phyloP scores from a whole-genome alignment of 2,888 invertebrate species.

The Parapristionchus giblindavisi region DNA sequence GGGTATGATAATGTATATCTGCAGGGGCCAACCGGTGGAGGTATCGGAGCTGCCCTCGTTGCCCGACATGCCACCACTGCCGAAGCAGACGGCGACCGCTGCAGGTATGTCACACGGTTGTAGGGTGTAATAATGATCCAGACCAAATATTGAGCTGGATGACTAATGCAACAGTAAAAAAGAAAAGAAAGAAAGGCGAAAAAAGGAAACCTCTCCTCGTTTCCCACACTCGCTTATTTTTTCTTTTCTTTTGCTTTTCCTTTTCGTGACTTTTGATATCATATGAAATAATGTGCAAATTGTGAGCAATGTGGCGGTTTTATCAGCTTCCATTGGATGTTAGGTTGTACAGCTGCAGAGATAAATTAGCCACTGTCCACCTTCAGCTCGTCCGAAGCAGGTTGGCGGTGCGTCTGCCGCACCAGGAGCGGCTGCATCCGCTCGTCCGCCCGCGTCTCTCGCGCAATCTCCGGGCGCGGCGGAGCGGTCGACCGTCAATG shows the following conservation, averaged over 20 bases:
- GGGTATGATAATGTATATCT: too few relatives aligned
- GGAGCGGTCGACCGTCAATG: not conserved
- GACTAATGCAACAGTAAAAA: too few relatives aligned
- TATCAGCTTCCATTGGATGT: too few relatives aligned
- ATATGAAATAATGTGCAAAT: too few relatives aligned
- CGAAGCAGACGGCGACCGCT: conserved; percentile 45
- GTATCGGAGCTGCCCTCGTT: conserved; percentile 53
- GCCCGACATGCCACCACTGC: conserved; percentile 54
- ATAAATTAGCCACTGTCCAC: too few relatives aligned
- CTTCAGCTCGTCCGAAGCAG: too few relatives aligned
- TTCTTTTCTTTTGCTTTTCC: too few relatives aligned
- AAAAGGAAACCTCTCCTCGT: not conserved
- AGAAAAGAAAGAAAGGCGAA: not conserved
- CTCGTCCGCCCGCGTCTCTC: not conserved
- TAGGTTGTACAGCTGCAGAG: too few relatives aligned
- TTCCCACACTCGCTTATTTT: too few relatives aligned
- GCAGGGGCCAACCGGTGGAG: conserved; percentile 43
- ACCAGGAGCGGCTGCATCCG: not conserved
- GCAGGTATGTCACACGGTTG: too few relatives aligned
- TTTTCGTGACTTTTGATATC: too few relatives aligned
- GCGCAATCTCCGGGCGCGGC: conserved; percentile 11
- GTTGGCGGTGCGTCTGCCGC: not conserved
- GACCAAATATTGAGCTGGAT: conserved; percentile 11
- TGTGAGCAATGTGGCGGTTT: too few relatives aligned
- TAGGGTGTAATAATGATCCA: conserved; percentile 20